Evolutionary conservation across 2,113 vertebrate species (phyloP).

Genomic region (Lepus europaeus): DNA sequence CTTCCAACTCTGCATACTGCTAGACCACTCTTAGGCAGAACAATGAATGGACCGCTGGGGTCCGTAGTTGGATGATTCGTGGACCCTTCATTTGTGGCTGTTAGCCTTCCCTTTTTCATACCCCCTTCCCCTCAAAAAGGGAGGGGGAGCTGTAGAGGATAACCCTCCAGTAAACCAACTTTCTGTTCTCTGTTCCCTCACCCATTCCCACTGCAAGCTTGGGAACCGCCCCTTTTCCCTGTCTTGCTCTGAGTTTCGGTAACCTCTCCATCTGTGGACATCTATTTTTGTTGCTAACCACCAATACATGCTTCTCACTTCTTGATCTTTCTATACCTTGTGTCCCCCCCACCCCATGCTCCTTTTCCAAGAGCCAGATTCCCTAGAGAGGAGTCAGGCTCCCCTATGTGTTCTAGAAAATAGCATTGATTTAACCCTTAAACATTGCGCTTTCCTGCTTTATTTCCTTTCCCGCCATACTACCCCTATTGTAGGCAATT

Average conservation of each 20-base stretch:
- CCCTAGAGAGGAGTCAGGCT: not conserved
- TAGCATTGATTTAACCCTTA: conserved; percentile 12
- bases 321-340: conserved; percentile 18
- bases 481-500: conserved; percentile 24
- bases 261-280: not conserved
- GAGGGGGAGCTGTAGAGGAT: not conserved
- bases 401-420: conserved; percentile 12
- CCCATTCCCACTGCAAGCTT: not conserved
- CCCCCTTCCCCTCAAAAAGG: not conserved
- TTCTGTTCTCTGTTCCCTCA: not conserved
- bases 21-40: conserved; percentile 6
- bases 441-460: not conserved
- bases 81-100: not conserved
- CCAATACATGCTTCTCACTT: conserved; percentile 23
- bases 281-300: conserved; percentile 28
- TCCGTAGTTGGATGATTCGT: conserved; percentile 5
- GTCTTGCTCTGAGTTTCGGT: not conserved
- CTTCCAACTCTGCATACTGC: conserved; percentile 3
- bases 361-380: conserved; percentile 37
- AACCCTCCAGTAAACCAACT: conserved; percentile 33
- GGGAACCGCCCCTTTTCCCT: conserved; percentile 22
- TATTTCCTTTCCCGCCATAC: not conserved
- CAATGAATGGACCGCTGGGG: not conserved
- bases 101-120: conserved; percentile 2
- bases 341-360: not conserved